Base-by-base conservation (phyloP, 2,888 invertebrate genomes). In the Sympetrum striolatum region DNA sequence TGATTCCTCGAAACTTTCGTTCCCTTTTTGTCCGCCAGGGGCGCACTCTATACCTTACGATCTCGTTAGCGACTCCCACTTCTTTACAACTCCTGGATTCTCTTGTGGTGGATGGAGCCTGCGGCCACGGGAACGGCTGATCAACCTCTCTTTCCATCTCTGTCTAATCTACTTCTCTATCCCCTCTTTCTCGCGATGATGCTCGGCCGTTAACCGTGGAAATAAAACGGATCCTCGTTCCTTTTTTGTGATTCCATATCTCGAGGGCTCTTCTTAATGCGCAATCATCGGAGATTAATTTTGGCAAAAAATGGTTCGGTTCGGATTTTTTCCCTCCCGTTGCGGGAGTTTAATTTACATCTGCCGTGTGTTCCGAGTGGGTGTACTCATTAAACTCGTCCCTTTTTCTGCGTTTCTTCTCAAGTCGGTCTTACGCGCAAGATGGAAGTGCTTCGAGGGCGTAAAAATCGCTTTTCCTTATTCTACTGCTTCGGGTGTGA, bases 271-370 rank as follows among this genome's bases (percentile, higher is more conserved):
- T 10, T 60, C 60, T 86, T 86, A 86, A 86, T 86, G 86, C 86
- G 86, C 64, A 86, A 64, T 64, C 86, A 86, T 86, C 86, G 35
- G 12, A 86, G 86, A 86, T 86, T 86, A 86, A 86, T 86, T 64
- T 60, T 35, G 37, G 60, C 86, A 86, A 86, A 86, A 86, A 86
- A 86, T n/a, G 14, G 37, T 60, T 82, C 35, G 35, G 53, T 37
- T 37, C 53, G n/a, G n/a, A 60, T 37, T 60, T 14, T 22, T 37
- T 48, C 35, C 18, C 58, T 82, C 82, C 82, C 8, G 15, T 15
- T 22, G 58, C 64, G 22, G 22, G n/a, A n/a, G 31, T 25, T 82
- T 53, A 82, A 82, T 82, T 53, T 82, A 31, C 81, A 53, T 10
- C 25, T 25, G 22, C 64, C 60, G n/a, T 64, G 25, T 64, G 64